Percentiles rank a stretch among this genome's conserved stretches.
phyloP scores from a whole-genome alignment of 1,140 invertebrate species.

The Frieseomelitta varia region DNA sequence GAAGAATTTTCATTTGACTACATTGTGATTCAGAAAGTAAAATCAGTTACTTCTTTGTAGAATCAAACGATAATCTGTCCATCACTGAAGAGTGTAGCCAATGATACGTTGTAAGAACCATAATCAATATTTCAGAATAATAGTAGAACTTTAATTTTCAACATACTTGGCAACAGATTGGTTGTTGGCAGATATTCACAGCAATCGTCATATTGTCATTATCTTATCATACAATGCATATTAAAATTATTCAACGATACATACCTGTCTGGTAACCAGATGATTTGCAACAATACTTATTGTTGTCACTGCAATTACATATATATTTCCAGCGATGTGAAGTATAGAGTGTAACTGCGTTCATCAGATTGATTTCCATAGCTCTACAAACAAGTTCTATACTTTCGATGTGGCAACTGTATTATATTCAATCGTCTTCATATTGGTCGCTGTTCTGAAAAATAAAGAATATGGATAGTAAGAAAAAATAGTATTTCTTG shows the following conservation, averaged over 20 bases:
- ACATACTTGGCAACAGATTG: no score
- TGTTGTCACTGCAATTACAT: no score
- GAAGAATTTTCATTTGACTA: no score
- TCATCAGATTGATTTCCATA: background rate
- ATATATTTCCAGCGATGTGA: background rate
- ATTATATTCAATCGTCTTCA: no score
- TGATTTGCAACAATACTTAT: background rate
- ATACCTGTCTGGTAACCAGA: background rate
- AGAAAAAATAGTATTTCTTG: background rate
- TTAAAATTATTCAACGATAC: background rate
- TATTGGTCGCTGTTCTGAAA: background rate
- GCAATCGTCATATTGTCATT: no score
- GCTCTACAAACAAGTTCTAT: no score
- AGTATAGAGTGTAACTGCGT: background rate
- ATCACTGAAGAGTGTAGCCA: no score
- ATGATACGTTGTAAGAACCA: background rate
- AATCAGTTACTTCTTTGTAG: background rate
- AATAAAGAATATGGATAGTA: background rate
- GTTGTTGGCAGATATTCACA: no score
- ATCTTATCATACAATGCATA: no score
- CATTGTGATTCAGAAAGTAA: no score
- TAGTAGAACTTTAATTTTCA: no score
- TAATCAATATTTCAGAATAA: background rate
- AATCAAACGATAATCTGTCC: background rate
- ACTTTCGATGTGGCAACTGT: no score